These are phyloP conservation scores for Andrena trimmerana DNA, from an alignment of 2,888 invertebrate species.

Conservation along the genomic window DNA sequence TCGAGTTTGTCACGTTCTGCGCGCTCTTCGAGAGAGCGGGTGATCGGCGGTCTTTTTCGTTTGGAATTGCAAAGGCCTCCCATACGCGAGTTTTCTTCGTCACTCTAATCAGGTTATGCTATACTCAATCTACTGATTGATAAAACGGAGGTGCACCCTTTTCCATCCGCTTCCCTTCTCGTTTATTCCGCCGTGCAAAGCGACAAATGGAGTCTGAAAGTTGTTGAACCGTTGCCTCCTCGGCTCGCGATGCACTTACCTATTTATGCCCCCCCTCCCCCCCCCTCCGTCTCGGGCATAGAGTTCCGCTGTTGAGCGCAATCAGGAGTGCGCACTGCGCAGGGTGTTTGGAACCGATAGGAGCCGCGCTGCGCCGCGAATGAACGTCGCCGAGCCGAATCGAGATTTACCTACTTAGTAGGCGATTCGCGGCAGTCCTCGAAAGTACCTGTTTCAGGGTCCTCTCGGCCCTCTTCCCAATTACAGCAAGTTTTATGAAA, in stretches of 20 bases:
- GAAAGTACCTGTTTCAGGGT: neutral
- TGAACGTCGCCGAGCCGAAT: neutral
- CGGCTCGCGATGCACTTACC: neutral
- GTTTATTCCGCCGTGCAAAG: neutral
- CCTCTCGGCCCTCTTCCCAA: neutral
- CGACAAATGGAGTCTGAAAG: neutral
- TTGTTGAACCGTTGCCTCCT: constrained; percentile 2
- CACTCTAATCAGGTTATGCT: neutral
- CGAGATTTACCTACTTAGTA: neutral
- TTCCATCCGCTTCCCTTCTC: neutral
- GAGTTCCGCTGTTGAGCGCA: constrained; percentile 25
- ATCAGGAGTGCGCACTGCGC: neutral
- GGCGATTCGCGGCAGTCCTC: neutral
- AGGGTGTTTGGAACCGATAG: constrained; percentile 1
- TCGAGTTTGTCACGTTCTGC: too few relatives aligned
- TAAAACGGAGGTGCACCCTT: neutral
- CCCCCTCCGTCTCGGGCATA: too few relatives aligned
- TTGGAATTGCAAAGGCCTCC: neutral
- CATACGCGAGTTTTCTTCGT: neutral
- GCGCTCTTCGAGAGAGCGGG: too few relatives aligned
- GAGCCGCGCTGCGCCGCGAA: neutral
- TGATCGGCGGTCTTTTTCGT: neutral
- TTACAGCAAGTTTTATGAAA: neutral
- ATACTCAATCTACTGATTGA: too few relatives aligned
- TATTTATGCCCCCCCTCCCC: neutral